phyloP scores from a whole-genome alignment of 2,888 invertebrate species.

The Polymixis flavicincta region DNA sequence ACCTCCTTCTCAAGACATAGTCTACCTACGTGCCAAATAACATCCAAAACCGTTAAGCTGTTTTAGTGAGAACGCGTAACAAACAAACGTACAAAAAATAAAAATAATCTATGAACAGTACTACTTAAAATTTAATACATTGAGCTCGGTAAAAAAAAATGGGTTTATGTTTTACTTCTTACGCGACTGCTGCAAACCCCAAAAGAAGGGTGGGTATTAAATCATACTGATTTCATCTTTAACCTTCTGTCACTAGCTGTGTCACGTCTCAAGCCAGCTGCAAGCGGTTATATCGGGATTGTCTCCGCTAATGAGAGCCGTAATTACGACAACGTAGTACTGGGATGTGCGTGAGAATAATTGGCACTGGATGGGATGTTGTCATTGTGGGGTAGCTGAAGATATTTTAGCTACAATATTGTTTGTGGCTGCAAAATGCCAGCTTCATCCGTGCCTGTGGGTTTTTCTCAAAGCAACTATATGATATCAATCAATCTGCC shows the following conservation, averaged over 20 bases:
- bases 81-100: not conserved
- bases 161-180: not conserved
- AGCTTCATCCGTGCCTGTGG: not conserved
- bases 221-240: not conserved
- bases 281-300: slow-evolving; percentile 64
- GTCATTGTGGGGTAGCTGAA: slow-evolving; percentile 14
- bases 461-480: not conserved
- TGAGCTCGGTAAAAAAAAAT: not conserved
- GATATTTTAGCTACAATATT: slow-evolving; percentile 23
- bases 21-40: no score
- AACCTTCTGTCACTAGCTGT: slow-evolving; percentile 17
- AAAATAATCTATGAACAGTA: no score
- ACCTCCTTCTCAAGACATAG: no score
- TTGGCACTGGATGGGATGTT: slow-evolving; percentile 46
- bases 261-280: slow-evolving; percentile 31
- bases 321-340: slow-evolving; percentile 70
- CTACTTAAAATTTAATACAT: no score
- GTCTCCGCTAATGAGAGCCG: slow-evolving; percentile 72
- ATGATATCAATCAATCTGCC: not conserved
- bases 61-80: no score
- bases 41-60: no score
- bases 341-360: slow-evolving; percentile 61
- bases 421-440: not conserved
- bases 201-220: not conserved
- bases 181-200: not conserved